Base-by-base conservation (phyloP, 2,888 invertebrate species). In the Deilephila porcellus region DNA sequence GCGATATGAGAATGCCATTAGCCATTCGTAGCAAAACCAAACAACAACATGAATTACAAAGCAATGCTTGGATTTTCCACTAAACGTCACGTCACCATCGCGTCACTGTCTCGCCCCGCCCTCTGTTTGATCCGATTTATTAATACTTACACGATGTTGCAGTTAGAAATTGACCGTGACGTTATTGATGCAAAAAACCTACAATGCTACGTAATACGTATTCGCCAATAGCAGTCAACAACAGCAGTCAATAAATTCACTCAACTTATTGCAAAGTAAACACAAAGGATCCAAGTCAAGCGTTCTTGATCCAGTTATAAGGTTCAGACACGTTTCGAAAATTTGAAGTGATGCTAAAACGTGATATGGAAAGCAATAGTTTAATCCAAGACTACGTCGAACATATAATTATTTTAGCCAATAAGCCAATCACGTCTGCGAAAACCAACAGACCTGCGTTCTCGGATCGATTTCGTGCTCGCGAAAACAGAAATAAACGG, bases 321-420 rank as follows among this genome's bases (percentile, higher is more conserved):
- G 62, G 56, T 1, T 45, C 29, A 34, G 62, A 34, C n/a, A 63
- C 62, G 34, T 60, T 25, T 60, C 32, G 34, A 19, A 63, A 34
- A n/a, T 32, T n/a, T n/a, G 5, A 7, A 56, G 6, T 34, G 62
- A 34, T 32, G 32, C 19, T 60, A 60, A 29, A 34, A 63, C 62
- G 62, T 63, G 62, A 34, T 63, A 63, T 63, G 62, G 34, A 63
- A 19, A 34, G 32, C 34, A 63, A 63, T 63, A 32, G 34, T 63
- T 63, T 32, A 19, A 63, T 45, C 45, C 11, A 17, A 4, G 62
- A 63, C 4, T 34, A 67, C 45, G 52, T 67, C 25, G 11, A 25
- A 25, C 45, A 67, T 25, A 52, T 67, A 67, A 67, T 67, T 67
- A 67, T 67, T 52, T 67, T 52, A 67, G 25, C 25, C 52, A 52